Evolutionary conservation across 2,113 vertebrate species (phyloP).

Genomic region (Eleginops maclovinus): DNA sequence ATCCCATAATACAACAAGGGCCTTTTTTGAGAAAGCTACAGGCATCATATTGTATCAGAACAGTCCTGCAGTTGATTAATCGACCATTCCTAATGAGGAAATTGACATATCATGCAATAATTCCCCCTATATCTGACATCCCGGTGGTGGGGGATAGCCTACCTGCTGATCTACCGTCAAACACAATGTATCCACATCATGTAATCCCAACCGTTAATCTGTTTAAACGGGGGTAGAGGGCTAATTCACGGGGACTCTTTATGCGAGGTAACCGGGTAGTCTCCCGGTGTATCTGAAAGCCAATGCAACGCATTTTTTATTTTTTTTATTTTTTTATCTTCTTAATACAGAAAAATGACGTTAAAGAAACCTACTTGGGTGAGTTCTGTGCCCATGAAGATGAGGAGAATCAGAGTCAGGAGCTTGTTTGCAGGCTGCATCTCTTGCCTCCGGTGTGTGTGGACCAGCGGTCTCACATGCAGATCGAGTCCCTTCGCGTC

Average conservation of each 20-base stretch:
- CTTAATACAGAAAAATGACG: conserved; percentile 82
- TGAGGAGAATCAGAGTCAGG: conserved; percentile 91
- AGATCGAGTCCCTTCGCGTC: conserved; percentile 78
- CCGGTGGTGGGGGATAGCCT: conserved; percentile 20
- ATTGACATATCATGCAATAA: conserved; percentile 34
- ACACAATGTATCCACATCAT: conserved; percentile 68
- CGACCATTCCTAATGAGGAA: conserved; percentile 38
- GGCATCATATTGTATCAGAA: conserved; percentile 11
- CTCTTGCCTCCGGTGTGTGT: conserved; percentile 86
- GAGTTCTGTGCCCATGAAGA: conserved; percentile 97
- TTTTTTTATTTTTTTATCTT: not conserved
- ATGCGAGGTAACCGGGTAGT: conserved; percentile 51
- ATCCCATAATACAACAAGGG: conserved; percentile 23
- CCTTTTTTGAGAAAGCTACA: conserved; percentile 1
- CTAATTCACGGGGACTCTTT: conserved; percentile 64
- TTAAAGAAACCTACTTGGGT: conserved; percentile 91
- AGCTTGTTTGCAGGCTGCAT: conserved; percentile 96
- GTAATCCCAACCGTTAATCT: conserved; percentile 78
- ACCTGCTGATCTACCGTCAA: conserved; percentile 56
- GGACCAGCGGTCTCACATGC: conserved; percentile 86
- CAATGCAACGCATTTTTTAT: conserved; percentile 68
- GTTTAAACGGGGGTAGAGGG: conserved; percentile 48
- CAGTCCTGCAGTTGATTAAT: conserved; percentile 27
- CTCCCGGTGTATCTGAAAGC: conserved; percentile 46
- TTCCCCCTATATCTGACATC: conserved; percentile 15